These are phyloP conservation scores for Python bivittatus DNA, from an alignment of 2,113 vertebrate species.

Conservation along the genomic window DNA sequence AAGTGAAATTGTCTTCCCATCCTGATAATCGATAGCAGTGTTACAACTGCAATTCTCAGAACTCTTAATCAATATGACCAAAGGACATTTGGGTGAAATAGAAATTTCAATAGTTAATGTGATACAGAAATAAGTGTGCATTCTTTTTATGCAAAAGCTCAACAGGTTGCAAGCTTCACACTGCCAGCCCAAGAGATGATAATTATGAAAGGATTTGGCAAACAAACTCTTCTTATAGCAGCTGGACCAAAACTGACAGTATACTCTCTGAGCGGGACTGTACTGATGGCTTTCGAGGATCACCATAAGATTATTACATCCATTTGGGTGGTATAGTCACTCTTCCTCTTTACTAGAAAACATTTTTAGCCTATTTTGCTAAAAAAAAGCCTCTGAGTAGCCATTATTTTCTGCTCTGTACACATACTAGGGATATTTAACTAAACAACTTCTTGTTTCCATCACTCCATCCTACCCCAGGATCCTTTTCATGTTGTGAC, in stretches of 20 bases:
- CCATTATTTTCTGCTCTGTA: not conserved
- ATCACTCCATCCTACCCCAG: constrained; percentile 40
- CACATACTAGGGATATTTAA: constrained; percentile 4
- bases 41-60: not conserved
- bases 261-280: constrained; percentile 73
- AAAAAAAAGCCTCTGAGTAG: not conserved
- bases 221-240: constrained; percentile 68
- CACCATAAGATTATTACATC: constrained; percentile 77
- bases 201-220: constrained; percentile 69
- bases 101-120: not conserved
- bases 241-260: constrained; percentile 61
- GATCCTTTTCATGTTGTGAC: constrained; percentile 75
- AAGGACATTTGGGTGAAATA: not conserved
- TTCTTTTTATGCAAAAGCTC: constrained; percentile 57
- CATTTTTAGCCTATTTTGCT: not conserved
- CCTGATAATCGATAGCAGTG: not conserved
- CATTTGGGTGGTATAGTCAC: constrained; percentile 77
- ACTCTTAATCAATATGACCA: not conserved
- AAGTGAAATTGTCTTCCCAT: not conserved
- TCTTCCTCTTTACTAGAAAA: constrained; percentile 37
- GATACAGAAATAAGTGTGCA: not conserved
- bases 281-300: constrained; percentile 77
- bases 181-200: constrained; percentile 31
- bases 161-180: constrained; percentile 73
- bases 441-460: not conserved